Evolutionary conservation across 2,113 vertebrate species (phyloP), one percentile per base, ranked within the genome.

Genomic region (Orycteropus afer): DNA sequence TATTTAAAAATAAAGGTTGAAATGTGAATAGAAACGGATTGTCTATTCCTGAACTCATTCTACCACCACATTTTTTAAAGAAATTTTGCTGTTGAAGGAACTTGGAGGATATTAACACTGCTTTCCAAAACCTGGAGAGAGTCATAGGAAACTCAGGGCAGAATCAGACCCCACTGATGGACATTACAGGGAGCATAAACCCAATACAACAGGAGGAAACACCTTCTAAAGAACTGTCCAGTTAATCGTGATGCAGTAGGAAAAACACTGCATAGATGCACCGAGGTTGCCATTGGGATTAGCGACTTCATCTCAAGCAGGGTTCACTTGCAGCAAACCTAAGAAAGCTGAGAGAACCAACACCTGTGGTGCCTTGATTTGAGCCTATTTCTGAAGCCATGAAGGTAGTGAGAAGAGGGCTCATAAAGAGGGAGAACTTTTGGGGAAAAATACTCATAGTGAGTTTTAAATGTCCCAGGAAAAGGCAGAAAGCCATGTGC

Each of bases 1-100:
- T 89, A 95, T 96, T 95, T 93, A 55, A 91, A 95, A 94, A 91
- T 93, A 89, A 93, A 96, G 51, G 87, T 88, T 91, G 86, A 89
- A 84, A 86, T 91, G 90, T 93, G 92, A 73, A 51, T 67, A 65
- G 53, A 94, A 57, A 25, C 2, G 1, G 34, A 93, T 67, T 51
- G 8, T 67, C 79, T 86, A 32, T 73, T 89, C 83, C 59, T 91
- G 61, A 96, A 86, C 45, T 87, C 37, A 74, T 42, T 92, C 49
- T 80, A 69, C 23, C 49, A 42, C 5, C 34, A 32, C 15, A 10
- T 61, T 81, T 77, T 94, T 78, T 12, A 95, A 91, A 93, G 59
- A 89, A 77, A 47, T 77, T 79, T 94, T 69, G 45, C 67, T 67
- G 20, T 74, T 65, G 71, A 74, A 92, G 81, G 51, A 84, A 92